These are phyloP conservation scores for Chalcis sispes DNA, from an alignment of 2,888 invertebrate species.

Conservation along the genomic window DNA sequence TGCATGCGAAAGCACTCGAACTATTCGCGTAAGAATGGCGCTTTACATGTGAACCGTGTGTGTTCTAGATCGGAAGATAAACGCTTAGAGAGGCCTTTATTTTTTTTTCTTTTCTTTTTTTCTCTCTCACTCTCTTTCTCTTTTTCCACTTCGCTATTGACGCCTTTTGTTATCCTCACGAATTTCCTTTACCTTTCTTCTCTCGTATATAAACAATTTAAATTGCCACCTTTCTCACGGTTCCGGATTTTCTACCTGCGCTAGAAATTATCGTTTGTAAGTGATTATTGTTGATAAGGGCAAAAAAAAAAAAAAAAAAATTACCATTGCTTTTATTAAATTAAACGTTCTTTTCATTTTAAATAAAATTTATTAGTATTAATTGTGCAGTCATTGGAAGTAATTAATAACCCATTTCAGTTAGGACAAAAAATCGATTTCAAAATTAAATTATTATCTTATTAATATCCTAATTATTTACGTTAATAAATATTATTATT, in stretches of 20 bases:
- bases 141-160: too few species aligned
- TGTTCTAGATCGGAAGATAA: slow-evolving; percentile 30
- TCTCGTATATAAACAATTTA: slow-evolving; percentile 8
- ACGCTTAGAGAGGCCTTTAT: neutral
- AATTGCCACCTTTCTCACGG: slow-evolving; percentile 34
- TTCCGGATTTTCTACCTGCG: neutral
- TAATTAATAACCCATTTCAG: too few species aligned
- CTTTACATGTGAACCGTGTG: slow-evolving; percentile 13
- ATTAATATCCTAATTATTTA: too few species aligned
- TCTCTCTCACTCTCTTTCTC: neutral
- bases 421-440: too few species aligned
- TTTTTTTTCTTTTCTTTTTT: neutral
- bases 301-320: too few species aligned
- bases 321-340: too few species aligned
- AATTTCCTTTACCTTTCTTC: neutral
- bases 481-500: too few species aligned
- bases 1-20: neutral
- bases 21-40: slow-evolving; percentile 49
- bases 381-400: too few species aligned
- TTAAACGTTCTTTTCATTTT: neutral
- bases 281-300: too few species aligned
- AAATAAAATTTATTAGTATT: too few species aligned
- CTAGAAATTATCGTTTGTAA: too few species aligned
- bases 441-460: too few species aligned
- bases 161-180: neutral